A percentile compares a stretch with the other conserved stretches of the same genome.
phyloP scores from a whole-genome alignment of 2,888 invertebrate species.

The Tipula confusa region DNA sequence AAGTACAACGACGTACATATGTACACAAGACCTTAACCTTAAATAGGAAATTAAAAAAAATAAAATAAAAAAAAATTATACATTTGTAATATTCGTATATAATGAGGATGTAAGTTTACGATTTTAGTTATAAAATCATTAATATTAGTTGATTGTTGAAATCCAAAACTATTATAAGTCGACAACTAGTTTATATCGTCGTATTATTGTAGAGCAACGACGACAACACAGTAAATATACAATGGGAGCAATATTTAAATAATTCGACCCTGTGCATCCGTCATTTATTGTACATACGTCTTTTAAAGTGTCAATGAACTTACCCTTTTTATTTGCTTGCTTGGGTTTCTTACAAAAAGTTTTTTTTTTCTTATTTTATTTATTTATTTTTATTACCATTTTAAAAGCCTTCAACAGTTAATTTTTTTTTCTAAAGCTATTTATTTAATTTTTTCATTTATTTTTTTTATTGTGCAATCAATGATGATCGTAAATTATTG shows the following conservation, averaged over 20 bases:
- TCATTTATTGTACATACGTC: neutral
- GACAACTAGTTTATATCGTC: neutral
- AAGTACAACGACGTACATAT: neutral
- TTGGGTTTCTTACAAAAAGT: neutral
- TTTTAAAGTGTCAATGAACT: neutral
- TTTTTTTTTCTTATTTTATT: neutral
- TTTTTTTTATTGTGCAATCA: neutral
- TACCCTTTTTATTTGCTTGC: neutral
- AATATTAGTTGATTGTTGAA: neutral
- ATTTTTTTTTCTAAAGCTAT: neutral
- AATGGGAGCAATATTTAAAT: neutral
- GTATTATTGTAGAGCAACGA: neutral
- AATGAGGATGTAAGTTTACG: neutral
- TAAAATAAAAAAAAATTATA: neutral
- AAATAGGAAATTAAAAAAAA: neutral
- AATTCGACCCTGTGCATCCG: neutral
- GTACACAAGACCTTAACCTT: neutral
- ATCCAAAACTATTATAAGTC: neutral
- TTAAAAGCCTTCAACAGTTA: conserved; percentile 6
- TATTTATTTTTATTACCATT: neutral
- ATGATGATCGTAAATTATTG: conserved; percentile 6
- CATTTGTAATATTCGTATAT: neutral
- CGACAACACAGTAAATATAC: neutral
- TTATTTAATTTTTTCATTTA: neutral
- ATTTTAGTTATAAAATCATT: conserved; percentile 6